Evolutionary conservation across 2,797 vertebrate species (phyloP).

Genomic region (Podargus strigoides): DNA sequence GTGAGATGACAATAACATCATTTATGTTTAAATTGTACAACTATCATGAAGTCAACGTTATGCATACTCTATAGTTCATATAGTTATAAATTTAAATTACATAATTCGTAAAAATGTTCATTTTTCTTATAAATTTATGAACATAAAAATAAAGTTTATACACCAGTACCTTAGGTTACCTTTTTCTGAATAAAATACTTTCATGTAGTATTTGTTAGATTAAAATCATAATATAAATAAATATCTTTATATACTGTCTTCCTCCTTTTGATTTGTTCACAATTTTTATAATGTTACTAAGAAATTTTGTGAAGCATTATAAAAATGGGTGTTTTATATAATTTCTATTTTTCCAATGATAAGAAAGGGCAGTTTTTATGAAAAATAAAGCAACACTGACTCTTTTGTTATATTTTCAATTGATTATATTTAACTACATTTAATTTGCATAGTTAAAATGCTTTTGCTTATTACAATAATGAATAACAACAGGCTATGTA

Average conservation of each 20-base stretch:
- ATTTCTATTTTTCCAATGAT: conserved; percentile 60
- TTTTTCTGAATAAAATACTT: not conserved
- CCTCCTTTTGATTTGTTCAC: not conserved
- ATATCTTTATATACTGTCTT: not conserved
- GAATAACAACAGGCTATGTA: not conserved
- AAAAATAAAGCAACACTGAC: conserved; percentile 24
- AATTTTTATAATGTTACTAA: not conserved
- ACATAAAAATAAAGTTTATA: not conserved
- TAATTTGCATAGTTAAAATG: conserved; percentile 46
- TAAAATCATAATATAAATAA: not conserved
- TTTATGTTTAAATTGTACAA: not conserved
- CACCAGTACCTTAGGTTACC: not conserved
- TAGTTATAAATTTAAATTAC: not conserved
- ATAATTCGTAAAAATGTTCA: not conserved
- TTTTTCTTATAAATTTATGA: not conserved
- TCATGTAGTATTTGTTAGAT: not conserved
- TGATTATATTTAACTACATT: conserved; percentile 24
- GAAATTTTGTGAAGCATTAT: not conserved
- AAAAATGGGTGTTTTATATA: conserved; percentile 63
- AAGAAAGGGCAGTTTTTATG: conserved; percentile 32
- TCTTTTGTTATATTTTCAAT: conserved; percentile 45
- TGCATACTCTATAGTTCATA: not conserved
- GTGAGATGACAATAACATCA: not conserved
- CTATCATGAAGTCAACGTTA: not conserved
- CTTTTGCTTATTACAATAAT: conserved; percentile 27